These are phyloP conservation scores for Leucophenga maculata DNA, from an alignment of 2,888 invertebrate genomes.

Conservation along the genomic window DNA sequence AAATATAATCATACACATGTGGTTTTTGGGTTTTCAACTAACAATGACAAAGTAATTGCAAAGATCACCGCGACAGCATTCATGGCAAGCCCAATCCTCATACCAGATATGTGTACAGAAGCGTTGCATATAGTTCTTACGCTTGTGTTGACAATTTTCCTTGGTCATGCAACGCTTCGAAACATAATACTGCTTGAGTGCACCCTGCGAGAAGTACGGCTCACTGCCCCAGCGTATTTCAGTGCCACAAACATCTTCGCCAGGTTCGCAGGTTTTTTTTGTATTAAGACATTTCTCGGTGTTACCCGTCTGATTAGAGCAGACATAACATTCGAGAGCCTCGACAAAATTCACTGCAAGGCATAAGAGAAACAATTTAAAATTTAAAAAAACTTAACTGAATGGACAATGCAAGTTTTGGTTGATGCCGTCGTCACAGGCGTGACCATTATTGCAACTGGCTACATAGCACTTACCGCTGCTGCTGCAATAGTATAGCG, in stretches of 20 bases:
- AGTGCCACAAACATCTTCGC: conserved; percentile 79
- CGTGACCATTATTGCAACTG: conserved; percentile 31
- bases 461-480: conserved; percentile 56
- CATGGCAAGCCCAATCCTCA: conserved; percentile 96
- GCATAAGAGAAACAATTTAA: conserved; percentile 23
- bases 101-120: conserved; percentile 94
- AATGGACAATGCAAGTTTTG: too few relatives aligned
- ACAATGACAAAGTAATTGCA: conserved; percentile 97
- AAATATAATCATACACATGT: neutral
- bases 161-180: conserved; percentile 91
- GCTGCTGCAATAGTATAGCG: conserved; percentile 56
- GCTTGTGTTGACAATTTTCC: conserved; percentile 82
- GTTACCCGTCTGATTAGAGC: conserved; percentile 92
- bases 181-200: conserved; percentile 92
- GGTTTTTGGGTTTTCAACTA: conserved; percentile 68
- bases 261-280: conserved; percentile 90
- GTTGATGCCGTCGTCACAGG: conserved; percentile 21
- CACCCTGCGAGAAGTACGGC: conserved; percentile 95
- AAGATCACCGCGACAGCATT: conserved; percentile 95
- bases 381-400: neutral
- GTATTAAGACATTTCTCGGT: conserved; percentile 93
- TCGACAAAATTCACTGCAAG: conserved; percentile 61
- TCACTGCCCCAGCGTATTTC: conserved; percentile 93
- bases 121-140: conserved; percentile 79
- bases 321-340: conserved; percentile 94